Percentiles rank a stretch among this genome's conserved stretches.
Evolutionary conservation across 2,113 vertebrate species (phyloP).

Genomic region (Paraplagusia blochii): DNA sequence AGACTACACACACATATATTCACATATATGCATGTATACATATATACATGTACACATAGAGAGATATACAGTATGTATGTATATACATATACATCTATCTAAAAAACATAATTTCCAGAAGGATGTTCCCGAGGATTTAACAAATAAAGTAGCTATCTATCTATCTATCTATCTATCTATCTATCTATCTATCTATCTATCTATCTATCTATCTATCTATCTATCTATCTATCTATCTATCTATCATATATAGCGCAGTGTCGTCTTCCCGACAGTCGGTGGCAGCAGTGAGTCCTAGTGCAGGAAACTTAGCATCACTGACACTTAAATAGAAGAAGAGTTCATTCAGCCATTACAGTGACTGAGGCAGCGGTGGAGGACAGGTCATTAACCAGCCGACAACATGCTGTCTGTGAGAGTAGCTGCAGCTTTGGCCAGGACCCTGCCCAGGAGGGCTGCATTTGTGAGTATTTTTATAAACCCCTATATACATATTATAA

Average conservation of each 20-base stretch:
- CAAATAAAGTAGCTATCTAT: no score
- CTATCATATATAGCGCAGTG: background rate
- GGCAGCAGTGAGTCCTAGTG: constrained; percentile 8
- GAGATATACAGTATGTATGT: no score
- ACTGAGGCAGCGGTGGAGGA: constrained; percentile 63
- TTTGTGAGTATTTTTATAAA: constrained; percentile 77
- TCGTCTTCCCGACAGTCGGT: constrained; percentile 12
- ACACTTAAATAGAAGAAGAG: constrained; percentile 61
- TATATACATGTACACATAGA: no score
- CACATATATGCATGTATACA: no score
- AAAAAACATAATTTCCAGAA: no score
- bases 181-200: no score
- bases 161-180: no score
- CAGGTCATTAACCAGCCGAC: constrained; percentile 53
- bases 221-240: no score
- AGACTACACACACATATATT: no score
- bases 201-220: no score
- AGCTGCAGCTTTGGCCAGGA: constrained; percentile 83
- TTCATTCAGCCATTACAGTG: constrained; percentile 71
- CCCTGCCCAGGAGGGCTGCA: constrained; percentile 83
- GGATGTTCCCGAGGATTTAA: no score
- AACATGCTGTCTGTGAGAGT: constrained; percentile 90
- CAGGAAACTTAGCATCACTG: background rate
- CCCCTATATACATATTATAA: background rate
- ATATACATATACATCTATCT: no score